Conservation (phyloP, 2,888 invertebrate species). For the Pristionchus exspectatus region DNA sequence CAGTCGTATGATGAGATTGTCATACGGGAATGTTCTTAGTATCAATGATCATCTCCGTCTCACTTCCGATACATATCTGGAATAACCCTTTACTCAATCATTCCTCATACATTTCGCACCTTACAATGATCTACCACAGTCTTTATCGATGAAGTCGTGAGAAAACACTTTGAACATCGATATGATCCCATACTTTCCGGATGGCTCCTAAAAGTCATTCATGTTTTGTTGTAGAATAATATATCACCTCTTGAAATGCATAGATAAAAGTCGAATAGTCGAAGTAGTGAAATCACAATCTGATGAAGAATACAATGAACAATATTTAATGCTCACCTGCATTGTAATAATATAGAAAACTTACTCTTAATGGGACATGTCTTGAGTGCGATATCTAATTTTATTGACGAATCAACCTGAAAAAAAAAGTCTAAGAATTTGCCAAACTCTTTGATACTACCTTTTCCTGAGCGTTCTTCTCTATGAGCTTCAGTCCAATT, state of each 20-base stretch:
- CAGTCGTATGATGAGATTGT: neutral
- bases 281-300: neutral
- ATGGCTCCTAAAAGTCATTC: neutral
- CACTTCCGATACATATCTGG: neutral
- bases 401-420: neutral
- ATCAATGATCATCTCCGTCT: neutral
- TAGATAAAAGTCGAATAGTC: neutral
- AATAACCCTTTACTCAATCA: neutral
- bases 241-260: constrained; percentile 5
- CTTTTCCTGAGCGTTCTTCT: neutral
- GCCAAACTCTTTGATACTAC: neutral
- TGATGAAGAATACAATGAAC: neutral
- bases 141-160: neutral
- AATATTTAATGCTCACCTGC: neutral
- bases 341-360: neutral
- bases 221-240: neutral
- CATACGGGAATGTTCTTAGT: neutral
- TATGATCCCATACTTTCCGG: neutral
- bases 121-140: neutral
- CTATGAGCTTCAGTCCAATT: neutral
- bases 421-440: neutral
- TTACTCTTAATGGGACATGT: neutral
- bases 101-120: neutral
- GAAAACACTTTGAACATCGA: neutral
- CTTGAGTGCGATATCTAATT: neutral